phyloP scores from a whole-genome alignment of 2,797 vertebrate genomes.

The Sebastes nivosus region DNA sequence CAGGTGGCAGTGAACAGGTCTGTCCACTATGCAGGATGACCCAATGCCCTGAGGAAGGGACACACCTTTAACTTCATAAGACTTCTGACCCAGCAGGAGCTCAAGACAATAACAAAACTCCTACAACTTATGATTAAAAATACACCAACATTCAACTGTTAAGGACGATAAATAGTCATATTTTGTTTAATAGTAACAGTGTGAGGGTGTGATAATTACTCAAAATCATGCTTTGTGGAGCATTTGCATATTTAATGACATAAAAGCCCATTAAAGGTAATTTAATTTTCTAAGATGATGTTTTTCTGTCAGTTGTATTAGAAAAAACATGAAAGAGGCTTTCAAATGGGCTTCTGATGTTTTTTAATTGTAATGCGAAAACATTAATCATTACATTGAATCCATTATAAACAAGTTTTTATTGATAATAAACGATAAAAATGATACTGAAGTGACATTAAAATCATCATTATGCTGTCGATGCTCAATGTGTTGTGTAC shows the following conservation, averaged over 20 bases:
- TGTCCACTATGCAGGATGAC: conserved; percentile 34
- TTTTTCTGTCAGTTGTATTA: background rate
- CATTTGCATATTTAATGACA: conserved; percentile 16
- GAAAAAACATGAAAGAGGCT: background rate
- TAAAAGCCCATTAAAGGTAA: background rate
- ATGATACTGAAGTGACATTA: background rate
- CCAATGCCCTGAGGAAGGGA: background rate
- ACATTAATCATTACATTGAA: background rate
- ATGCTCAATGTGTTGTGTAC: background rate
- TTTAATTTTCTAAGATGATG: background rate
- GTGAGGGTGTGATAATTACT: background rate
- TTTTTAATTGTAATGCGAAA: background rate
- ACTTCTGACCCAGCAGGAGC: background rate
- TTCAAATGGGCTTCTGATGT: background rate
- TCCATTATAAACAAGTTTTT: background rate
- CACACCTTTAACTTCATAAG: conserved; percentile 16
- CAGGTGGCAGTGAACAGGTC: conserved; percentile 53
- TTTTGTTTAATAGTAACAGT: background rate
- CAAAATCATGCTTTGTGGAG: background rate
- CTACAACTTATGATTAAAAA: background rate
- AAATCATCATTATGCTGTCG: background rate
- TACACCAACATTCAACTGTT: background rate
- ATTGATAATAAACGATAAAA: background rate
- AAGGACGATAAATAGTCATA: background rate
- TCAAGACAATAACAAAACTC: background rate